Evolutionary conservation across 2,888 invertebrate species (phyloP).

Genomic region (Tillus elongatus): DNA sequence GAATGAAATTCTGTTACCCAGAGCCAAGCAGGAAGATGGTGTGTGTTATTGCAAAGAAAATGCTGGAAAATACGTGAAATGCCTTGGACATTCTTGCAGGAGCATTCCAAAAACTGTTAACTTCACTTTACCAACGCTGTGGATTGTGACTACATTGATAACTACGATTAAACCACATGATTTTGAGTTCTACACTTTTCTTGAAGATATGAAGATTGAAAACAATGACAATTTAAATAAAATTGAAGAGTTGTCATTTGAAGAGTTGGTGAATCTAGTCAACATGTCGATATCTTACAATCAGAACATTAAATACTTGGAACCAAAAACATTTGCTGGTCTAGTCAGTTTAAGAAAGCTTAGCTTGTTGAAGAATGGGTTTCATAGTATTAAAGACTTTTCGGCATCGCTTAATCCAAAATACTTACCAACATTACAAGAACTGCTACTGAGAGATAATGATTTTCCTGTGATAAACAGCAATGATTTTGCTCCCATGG

Average conservation of each 20-base stretch:
- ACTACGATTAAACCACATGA: slow-evolving; percentile 6
- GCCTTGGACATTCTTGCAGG: no score
- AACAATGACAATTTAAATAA: slow-evolving; percentile 5
- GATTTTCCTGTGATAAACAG: slow-evolving; percentile 41
- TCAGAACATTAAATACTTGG: slow-evolving; percentile 41
- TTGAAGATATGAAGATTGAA: slow-evolving; percentile 10
- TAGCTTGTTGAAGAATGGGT: slow-evolving; percentile 49
- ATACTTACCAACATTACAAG: slow-evolving; percentile 42
- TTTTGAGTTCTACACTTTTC: slow-evolving; percentile 1
- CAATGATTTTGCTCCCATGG: slow-evolving; percentile 44
- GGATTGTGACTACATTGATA: slow-evolving; percentile 10
- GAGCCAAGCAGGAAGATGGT: no score
- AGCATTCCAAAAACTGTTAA: slow-evolving; percentile 9
- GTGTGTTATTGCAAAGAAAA: no score
- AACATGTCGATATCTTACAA: no score
- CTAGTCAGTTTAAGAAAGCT: slow-evolving; percentile 45
- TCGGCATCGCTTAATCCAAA: slow-evolving; percentile 41
- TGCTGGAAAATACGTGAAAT: no score
- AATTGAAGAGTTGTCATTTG: slow-evolving; percentile 9
- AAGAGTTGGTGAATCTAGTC: slow-evolving; percentile 10
- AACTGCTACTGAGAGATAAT: slow-evolving; percentile 49
- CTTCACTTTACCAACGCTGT: slow-evolving; percentile 3
- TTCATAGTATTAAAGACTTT: slow-evolving; percentile 41
- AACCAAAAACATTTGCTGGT: slow-evolving; percentile 45
- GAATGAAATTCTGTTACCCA: no score